phyloP scores from a whole-genome alignment of 2,113 vertebrate genomes.

The Phocoena sinus region DNA sequence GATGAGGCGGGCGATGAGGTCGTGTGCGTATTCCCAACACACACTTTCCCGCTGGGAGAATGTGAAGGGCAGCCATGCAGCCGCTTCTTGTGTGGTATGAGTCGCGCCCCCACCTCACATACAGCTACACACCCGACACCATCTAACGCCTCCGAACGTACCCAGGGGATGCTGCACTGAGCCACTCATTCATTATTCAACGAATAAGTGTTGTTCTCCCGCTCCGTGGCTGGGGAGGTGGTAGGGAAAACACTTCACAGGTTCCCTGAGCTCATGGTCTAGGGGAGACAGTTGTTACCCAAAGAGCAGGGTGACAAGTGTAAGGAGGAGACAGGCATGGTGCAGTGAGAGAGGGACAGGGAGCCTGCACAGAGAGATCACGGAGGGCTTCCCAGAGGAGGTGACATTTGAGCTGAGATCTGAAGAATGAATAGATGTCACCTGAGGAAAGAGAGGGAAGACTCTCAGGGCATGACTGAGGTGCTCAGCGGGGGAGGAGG shows the following conservation, averaged over 20 bases:
- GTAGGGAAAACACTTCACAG: not conserved
- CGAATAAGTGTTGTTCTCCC: not conserved
- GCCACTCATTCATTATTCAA: not conserved
- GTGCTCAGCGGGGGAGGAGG: not conserved
- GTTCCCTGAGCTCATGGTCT: not conserved
- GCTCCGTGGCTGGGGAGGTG: fast-evolving
- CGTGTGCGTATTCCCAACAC: fast-evolving
- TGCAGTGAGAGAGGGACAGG: not conserved
- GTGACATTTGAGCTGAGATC: not conserved
- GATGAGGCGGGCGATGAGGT: not conserved
- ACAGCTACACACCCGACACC: not conserved
- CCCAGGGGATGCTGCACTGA: not conserved
- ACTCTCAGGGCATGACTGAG: not conserved
- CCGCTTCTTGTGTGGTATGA: fast-evolving
- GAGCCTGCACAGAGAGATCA: not conserved
- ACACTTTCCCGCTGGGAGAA: not conserved
- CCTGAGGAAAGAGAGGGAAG: not conserved
- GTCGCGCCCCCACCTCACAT: not conserved
- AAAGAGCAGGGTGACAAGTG: not conserved
- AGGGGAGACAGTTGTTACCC: not conserved
- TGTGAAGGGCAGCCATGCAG: not conserved
- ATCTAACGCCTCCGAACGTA: no score
- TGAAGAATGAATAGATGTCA: not conserved
- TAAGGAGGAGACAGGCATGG: not conserved
- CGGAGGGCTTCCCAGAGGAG: not conserved